Conservation (phyloP, 1,140 invertebrate species). For the Whitmania pigra region DNA sequence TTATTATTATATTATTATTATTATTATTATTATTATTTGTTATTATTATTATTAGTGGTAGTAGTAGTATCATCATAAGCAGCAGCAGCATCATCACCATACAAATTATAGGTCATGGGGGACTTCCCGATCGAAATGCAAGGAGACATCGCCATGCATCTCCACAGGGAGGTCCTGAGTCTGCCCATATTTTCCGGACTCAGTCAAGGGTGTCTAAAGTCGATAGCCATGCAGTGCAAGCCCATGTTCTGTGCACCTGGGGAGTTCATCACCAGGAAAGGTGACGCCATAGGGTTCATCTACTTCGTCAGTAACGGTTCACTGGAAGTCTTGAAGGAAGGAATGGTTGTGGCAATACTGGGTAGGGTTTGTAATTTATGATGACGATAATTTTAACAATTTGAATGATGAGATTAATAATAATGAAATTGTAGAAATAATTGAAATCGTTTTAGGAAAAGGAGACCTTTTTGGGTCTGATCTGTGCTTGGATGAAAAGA, state of each 20-base stretch:
- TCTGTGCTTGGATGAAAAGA: constrained; percentile 54
- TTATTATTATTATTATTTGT: background rate
- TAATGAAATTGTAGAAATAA: background rate
- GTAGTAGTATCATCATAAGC: too few relatives aligned
- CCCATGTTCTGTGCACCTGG: constrained; percentile 39
- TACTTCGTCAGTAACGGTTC: constrained; percentile 41
- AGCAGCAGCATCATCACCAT: too few relatives aligned
- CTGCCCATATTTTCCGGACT: constrained; percentile 80
- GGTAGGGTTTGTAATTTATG: constrained; percentile 26
- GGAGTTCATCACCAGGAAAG: constrained; percentile 38
- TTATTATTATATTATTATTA: too few relatives aligned
- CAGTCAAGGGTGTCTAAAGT: constrained; percentile 34
- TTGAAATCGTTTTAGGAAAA: constrained; percentile 56
- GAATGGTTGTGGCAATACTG: constrained; percentile 40
- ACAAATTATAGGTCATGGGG: constrained; percentile 62
- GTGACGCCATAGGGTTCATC: constrained; percentile 39
- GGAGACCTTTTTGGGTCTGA: constrained; percentile 90
- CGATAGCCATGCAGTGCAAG: constrained; percentile 27
- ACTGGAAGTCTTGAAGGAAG: constrained; percentile 39
- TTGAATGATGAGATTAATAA: background rate
- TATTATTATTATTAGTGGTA: background rate
- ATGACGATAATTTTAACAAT: background rate
- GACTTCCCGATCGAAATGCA: constrained; percentile 89
- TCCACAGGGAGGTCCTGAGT: constrained; percentile 82
- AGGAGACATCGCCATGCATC: constrained; percentile 85